These are phyloP conservation scores for Amphiprion ocellaris DNA, from an alignment of 2,113 vertebrate genomes.

Conservation along the genomic window DNA sequence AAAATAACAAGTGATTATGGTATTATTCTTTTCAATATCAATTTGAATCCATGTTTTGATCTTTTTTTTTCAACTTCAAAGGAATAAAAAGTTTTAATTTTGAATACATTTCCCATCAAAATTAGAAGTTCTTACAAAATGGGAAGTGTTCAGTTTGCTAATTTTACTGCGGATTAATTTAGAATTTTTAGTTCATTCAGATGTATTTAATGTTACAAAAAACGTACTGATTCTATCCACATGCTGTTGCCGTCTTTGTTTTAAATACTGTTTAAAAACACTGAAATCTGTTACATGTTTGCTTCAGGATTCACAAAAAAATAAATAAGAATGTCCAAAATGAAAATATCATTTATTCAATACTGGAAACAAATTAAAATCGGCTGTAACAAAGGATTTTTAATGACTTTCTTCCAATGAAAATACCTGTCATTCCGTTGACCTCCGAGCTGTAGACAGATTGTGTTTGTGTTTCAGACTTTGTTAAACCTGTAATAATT, in stretches of 20 bases:
- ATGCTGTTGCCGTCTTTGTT: too few species aligned
- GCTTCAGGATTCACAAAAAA: not conserved
- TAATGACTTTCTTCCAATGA: not conserved
- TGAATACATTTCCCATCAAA: too few species aligned
- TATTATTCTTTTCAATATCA: not conserved
- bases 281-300: too few species aligned
- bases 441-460: not conserved
- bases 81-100: too few species aligned
- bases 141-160: not conserved
- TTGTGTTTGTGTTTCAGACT: not conserved
- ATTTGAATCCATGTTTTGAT: too few species aligned
- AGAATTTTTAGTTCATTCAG: too few species aligned
- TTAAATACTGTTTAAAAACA: too few species aligned
- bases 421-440: conserved; percentile 13
- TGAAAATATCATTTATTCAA: conserved; percentile 55
- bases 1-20: conserved; percentile 14
- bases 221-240: too few species aligned
- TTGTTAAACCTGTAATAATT: conserved; percentile 48
- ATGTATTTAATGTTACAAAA: too few species aligned
- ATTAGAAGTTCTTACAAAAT: not conserved
- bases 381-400: conserved; percentile 20
- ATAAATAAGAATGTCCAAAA: conserved; percentile 22
- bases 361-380: conserved; percentile 34
- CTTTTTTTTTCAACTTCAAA: too few species aligned
- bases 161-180: not conserved